phyloP scores from a whole-genome alignment of 2,888 invertebrate genomes.

The Neocrepidodera transversa region DNA sequence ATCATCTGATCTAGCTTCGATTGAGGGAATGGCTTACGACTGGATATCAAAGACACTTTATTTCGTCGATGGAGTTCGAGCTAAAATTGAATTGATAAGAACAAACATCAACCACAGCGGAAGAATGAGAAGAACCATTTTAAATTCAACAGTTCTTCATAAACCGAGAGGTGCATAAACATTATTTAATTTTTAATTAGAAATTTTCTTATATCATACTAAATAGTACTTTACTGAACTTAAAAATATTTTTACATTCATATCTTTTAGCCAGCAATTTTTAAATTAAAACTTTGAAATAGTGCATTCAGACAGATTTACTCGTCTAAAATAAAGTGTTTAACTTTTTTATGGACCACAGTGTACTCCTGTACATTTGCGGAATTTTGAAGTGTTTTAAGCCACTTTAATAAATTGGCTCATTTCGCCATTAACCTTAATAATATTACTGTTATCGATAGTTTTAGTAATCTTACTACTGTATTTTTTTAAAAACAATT shows the following conservation, averaged over 20 bases:
- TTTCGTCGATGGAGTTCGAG: slow-evolving; percentile 82
- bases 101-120: slow-evolving; percentile 70
- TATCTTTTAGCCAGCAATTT: no score
- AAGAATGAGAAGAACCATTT: slow-evolving; percentile 78
- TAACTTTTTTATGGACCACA: no score
- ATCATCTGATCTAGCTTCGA: slow-evolving; percentile 76
- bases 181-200: neutral
- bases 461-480: neutral
- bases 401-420: no score
- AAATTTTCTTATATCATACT: neutral
- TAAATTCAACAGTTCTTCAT: slow-evolving; percentile 68
- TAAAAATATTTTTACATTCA: no score
- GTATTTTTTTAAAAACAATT: neutral
- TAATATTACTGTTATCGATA: neutral
- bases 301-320: no score
- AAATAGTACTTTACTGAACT: no score
- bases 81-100: slow-evolving; percentile 82
- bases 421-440: no score
- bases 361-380: no score
- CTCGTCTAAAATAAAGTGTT: no score
- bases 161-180: slow-evolving; percentile 49
- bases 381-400: no score
- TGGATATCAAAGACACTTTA: slow-evolving; percentile 88
- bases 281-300: no score
- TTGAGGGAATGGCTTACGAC: slow-evolving; percentile 89